phyloP scores from a whole-genome alignment of 2,797 vertebrate species.

The Gymnoscopelus microlampas region DNA sequence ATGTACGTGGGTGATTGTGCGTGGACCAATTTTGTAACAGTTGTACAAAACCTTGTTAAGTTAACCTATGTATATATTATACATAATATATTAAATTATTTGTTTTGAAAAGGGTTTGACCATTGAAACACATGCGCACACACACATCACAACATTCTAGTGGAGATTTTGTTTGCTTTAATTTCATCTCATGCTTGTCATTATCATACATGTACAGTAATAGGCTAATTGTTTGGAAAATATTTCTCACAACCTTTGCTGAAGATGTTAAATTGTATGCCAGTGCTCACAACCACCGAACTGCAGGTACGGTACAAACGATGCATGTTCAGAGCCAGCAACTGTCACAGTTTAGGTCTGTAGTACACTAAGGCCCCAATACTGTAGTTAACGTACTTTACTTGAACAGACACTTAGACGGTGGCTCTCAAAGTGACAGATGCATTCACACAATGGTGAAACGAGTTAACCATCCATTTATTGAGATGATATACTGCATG shows the following conservation, averaged over 20 bases:
- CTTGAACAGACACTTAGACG: background rate
- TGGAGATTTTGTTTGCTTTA: background rate
- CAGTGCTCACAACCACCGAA: background rate
- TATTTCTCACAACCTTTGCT: slow-evolving; percentile 2
- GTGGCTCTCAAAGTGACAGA: background rate
- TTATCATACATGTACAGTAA: background rate
- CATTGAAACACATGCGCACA: too few relatives aligned
- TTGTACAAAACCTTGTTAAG: slow-evolving; percentile 81
- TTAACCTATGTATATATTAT: slow-evolving; percentile 81
- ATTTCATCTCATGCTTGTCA: background rate
- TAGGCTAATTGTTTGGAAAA: slow-evolving; percentile 2
- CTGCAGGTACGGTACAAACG: background rate
- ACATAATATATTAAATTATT: slow-evolving; percentile 82
- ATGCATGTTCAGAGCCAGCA: background rate
- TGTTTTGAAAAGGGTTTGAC: slow-evolving; percentile 61
- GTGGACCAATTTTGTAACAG: slow-evolving; percentile 80
- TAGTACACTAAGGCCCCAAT: background rate
- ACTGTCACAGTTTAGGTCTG: background rate
- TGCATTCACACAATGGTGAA: background rate
- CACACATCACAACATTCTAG: background rate
- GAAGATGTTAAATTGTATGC: background rate
- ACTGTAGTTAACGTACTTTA: background rate
- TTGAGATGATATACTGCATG: background rate
- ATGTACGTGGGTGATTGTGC: slow-evolving; percentile 60
- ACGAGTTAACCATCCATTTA: background rate